Evolutionary conservation across 2,797 vertebrate genomes (phyloP).

Genomic region (Rhabdophis nuchalis): DNA sequence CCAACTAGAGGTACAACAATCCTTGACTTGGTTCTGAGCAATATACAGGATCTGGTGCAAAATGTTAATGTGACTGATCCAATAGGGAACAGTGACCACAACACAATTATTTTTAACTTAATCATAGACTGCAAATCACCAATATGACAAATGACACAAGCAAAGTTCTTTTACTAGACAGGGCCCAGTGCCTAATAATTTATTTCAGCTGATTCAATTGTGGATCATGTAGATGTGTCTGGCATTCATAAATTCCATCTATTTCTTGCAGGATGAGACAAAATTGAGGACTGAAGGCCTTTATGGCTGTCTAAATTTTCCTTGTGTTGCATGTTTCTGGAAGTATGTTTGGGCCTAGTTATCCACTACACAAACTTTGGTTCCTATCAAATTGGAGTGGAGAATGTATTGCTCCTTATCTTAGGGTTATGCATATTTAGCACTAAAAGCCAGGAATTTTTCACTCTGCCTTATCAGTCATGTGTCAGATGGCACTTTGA

Average conservation of each 20-base stretch:
- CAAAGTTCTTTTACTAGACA: neutral
- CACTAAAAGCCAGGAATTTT: neutral
- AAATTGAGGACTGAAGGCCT: neutral
- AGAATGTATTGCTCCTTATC: neutral
- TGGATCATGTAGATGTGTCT: neutral
- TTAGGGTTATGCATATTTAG: neutral
- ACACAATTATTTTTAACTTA: too few relatives aligned
- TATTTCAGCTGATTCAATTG: neutral
- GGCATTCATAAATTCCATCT: neutral
- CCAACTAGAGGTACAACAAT: too few relatives aligned
- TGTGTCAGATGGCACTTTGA: neutral
- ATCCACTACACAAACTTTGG: neutral
- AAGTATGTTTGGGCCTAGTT: neutral
- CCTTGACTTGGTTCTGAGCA: too few relatives aligned
- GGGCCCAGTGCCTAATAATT: neutral
- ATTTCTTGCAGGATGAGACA: neutral
- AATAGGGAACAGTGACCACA: too few relatives aligned
- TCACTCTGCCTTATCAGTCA: neutral
- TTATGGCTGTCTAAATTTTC: neutral
- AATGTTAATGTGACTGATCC: too few relatives aligned
- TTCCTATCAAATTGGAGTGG: neutral
- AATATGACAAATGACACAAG: neutral
- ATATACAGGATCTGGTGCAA: too few relatives aligned
- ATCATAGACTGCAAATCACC: too few relatives aligned
- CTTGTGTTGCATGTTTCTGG: neutral